Evolutionary conservation across 2,888 invertebrate species (phyloP), one percentile per base, ranked within the genome.

Genomic region (Aphodius granarius): DNA sequence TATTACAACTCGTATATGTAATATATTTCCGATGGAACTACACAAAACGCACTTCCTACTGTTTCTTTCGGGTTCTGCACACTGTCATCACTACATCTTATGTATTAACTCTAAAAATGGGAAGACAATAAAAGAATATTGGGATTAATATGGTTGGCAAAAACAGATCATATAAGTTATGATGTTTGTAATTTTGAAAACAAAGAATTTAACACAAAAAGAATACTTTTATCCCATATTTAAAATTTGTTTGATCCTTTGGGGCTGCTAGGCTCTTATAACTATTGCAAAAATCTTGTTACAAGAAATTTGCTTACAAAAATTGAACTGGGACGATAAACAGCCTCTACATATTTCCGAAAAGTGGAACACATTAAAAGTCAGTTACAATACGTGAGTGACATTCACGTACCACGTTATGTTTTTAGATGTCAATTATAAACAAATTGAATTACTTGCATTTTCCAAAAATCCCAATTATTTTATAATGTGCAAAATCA

Each of bases 281-380:
- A 65, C 74, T 9, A 23, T 16, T 6, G 72, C 86, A 84, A 82
- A 86, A 86, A 72, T 76, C 4, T 66, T 77, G 6, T 23, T 77
- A 63, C 75, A 77, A 21, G 13, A 66, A 3, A 16, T 78, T 2
- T 79, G 78, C 76, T 18, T 72, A 5, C 4, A 16, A 21, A 63
- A 15, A 63, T 73, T 78, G 9, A 23, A 71, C 18, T 77, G 75
- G 77, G 77, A 77, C 64, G 75, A 75, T 22, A 17, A 15, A 1
- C n/a, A 71, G 20, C 73, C 75, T 9, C 13, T 20, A 13, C 43
- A 62, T 1, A 18, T 77, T 1, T 0, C 43, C 16, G 19, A 13
- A 2, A 21, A 23, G 4, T 77, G 73, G 75, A 71, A 63, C 1
- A 16, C 16, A 17, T 73, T 73, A 21, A 22, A 22, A n/a, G 64